A percentile compares a stretch with the other conserved stretches of the same genome.
Conservation (phyloP, 2,113 vertebrate genomes). For the Ageneiosus marmoratus region DNA sequence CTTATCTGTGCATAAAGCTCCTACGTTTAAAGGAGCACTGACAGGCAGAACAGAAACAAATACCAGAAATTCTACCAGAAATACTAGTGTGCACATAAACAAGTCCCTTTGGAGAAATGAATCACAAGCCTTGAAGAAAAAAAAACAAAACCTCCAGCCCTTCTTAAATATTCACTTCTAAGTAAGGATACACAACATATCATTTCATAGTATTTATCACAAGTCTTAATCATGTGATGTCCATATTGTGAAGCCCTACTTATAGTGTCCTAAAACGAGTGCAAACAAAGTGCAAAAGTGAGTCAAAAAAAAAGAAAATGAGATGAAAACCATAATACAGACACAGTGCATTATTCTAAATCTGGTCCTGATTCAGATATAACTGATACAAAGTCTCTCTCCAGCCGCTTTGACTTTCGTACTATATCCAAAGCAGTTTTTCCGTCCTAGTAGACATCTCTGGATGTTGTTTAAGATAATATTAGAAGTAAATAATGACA, state of each 20-base stretch:
- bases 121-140: neutral
- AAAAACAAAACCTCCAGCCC: neutral
- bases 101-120: conserved; percentile 31
- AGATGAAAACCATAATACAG: neutral
- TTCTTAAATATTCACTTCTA: neutral
- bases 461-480: neutral
- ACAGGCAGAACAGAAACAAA: conserved; percentile 56
- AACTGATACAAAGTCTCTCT: neutral
- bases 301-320: neutral
- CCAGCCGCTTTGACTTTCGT: neutral
- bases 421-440: neutral
- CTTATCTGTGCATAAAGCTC: conserved; percentile 49
- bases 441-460: neutral
- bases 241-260: neutral
- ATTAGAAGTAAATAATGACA: neutral
- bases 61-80: neutral
- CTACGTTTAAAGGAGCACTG: conserved; percentile 44
- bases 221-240: neutral
- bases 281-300: conserved; percentile 33
- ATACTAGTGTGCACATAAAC: neutral
- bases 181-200: neutral
- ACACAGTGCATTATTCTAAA: neutral
- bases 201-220: neutral
- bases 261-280: neutral
- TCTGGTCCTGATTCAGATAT: neutral